Evolutionary conservation across 2,113 vertebrate genomes (phyloP).

Genomic region (Mionectes macconnelli): DNA sequence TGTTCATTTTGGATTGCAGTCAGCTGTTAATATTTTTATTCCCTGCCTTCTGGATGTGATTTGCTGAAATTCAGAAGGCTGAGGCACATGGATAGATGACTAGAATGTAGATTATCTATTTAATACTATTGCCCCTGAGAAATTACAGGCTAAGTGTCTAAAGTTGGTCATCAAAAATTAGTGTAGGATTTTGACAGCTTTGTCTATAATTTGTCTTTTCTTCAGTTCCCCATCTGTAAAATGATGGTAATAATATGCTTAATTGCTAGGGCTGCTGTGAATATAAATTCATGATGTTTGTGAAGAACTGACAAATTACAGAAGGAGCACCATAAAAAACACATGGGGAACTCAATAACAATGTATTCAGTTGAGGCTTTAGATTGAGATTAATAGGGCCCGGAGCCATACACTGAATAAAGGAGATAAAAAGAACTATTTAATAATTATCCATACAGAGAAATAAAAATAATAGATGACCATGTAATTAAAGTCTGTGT

Average conservation of each 20-base stretch:
- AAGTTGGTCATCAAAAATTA: slow-evolving; percentile 55
- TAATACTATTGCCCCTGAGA: slow-evolving; percentile 7
- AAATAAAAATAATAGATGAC: slow-evolving; percentile 48
- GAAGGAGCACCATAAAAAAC: slow-evolving; percentile 38
- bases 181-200: slow-evolving; percentile 33
- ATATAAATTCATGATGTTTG: slow-evolving; percentile 48
- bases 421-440: slow-evolving; percentile 36
- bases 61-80: neutral
- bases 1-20: neutral
- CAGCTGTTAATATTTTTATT: neutral
- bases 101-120: slow-evolving; percentile 22
- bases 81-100: neutral
- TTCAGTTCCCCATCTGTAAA: slow-evolving; percentile 46
- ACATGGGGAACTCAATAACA: slow-evolving; percentile 14
- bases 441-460: slow-evolving; percentile 26
- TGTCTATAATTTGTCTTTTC: slow-evolving; percentile 43
- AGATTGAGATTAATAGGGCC: slow-evolving; percentile 16
- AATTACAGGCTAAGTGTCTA: slow-evolving; percentile 48
- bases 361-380: slow-evolving; percentile 27
- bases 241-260: slow-evolving; percentile 41
- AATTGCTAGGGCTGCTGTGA: slow-evolving; percentile 45
- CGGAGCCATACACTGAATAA: neutral
- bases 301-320: slow-evolving; percentile 44
- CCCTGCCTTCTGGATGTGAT: neutral
- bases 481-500: neutral